These are phyloP conservation scores for Cotesia congregata DNA, from an alignment of 2,888 invertebrate species.

Conservation along the genomic window DNA sequence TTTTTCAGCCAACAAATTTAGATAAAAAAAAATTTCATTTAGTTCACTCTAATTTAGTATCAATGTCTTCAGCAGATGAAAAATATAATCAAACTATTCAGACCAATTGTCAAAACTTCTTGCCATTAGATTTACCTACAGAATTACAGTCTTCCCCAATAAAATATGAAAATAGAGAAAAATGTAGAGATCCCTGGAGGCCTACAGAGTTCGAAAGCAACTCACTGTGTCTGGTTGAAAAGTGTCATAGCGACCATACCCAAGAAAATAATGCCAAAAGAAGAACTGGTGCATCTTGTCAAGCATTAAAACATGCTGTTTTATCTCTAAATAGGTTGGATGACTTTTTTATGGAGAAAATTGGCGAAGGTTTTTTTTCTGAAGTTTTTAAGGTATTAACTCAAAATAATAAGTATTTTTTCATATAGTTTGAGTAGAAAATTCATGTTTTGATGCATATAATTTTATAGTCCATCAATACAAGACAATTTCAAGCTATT, in stretches of 20 bases:
- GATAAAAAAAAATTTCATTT: slow-evolving; percentile 14
- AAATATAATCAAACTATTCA: slow-evolving; percentile 51
- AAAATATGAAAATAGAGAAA: slow-evolving; percentile 66
- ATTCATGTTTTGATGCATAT: not conserved
- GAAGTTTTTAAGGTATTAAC: slow-evolving; percentile 95
- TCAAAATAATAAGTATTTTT: not conserved
- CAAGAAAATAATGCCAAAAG: slow-evolving; percentile 56
- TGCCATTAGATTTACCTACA: slow-evolving; percentile 60
- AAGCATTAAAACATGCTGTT: slow-evolving; percentile 91
- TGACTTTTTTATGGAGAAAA: slow-evolving; percentile 93
- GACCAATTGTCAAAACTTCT: slow-evolving; percentile 55
- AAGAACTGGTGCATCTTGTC: slow-evolving; percentile 84
- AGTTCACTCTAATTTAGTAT: slow-evolving; percentile 47
- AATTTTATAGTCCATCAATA: too few species aligned
- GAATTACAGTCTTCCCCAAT: slow-evolving; percentile 63
- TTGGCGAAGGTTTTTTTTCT: slow-evolving; percentile 96
- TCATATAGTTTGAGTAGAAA: not conserved
- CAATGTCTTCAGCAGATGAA: slow-evolving; percentile 49
- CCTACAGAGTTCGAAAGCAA: slow-evolving; percentile 65
- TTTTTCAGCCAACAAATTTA: slow-evolving; percentile 12
- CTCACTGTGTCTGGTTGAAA: slow-evolving; percentile 39
- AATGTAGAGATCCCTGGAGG: slow-evolving; percentile 65
- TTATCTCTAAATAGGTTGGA: slow-evolving; percentile 92
- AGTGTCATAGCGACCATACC: slow-evolving; percentile 49
- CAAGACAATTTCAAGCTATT: too few species aligned